Percentiles rank a stretch among this genome's conserved stretches.
Evolutionary conservation across 2,888 invertebrate genomes (phyloP).

Genomic region (Athalia cordata): DNA sequence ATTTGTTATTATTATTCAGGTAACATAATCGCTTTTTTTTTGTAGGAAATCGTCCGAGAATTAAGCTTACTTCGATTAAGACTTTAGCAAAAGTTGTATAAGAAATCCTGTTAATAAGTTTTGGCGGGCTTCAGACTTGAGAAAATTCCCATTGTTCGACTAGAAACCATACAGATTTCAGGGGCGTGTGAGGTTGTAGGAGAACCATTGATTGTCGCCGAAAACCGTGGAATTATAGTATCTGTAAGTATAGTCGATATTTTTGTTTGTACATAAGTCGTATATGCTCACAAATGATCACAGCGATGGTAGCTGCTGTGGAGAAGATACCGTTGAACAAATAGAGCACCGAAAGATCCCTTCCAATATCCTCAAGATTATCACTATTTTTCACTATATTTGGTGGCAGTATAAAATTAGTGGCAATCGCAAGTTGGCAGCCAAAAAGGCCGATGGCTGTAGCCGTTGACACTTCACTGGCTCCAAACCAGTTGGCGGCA

Average conservation of each 20-base stretch:
- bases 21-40: not conserved
- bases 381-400: slow-evolving; percentile 72
- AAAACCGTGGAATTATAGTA: not conserved
- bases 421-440: slow-evolving; percentile 81
- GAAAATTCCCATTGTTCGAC: too few relatives aligned
- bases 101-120: too few relatives aligned
- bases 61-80: too few relatives aligned
- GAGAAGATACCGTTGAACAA: slow-evolving; percentile 70
- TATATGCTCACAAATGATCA: slow-evolving; percentile 71
- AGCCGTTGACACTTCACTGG: slow-evolving; percentile 79
- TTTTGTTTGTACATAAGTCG: too few relatives aligned
- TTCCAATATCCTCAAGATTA: slow-evolving; percentile 71
- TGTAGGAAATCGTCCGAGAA: too few relatives aligned
- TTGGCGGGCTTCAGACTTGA: too few relatives aligned
- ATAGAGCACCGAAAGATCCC: slow-evolving; percentile 56
- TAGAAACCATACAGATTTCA: too few relatives aligned
- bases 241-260: not conserved
- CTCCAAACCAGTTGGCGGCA: slow-evolving; percentile 82
- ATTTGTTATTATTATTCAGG: not conserved
- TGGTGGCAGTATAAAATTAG: slow-evolving; percentile 82
- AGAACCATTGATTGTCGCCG: too few relatives aligned
- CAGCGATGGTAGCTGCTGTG: slow-evolving; percentile 75
- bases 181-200: too few relatives aligned
- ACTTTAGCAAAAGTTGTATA: too few relatives aligned
- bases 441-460: slow-evolving; percentile 83